Conservation (phyloP, 2,888 invertebrate species). For the Rhyacophila evoluta region DNA sequence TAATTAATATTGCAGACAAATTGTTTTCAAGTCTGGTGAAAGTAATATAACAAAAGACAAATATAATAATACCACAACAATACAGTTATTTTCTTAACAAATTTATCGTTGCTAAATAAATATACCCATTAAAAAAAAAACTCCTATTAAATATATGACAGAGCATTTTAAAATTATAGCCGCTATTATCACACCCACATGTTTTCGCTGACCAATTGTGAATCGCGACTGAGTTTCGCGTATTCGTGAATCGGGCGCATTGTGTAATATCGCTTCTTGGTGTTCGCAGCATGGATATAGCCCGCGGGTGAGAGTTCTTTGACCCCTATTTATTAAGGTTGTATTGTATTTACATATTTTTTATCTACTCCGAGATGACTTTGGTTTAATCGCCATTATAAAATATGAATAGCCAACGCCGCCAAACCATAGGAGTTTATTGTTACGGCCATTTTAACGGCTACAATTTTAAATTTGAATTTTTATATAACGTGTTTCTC, state of each 20-base stretch:
- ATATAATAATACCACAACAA: too few relatives aligned
- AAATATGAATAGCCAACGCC: constrained; percentile 1
- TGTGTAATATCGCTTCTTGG: constrained; percentile 13
- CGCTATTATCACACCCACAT: not conserved
- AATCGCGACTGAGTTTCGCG: not conserved
- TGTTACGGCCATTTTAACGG: constrained; percentile 17
- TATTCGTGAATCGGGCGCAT: not conserved
- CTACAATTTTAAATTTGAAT: constrained; percentile 7
- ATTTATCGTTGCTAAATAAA: too few relatives aligned
- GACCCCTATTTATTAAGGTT: constrained; percentile 10
- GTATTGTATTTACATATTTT: constrained; percentile 24
- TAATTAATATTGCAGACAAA: too few relatives aligned
- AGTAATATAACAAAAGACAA: too few relatives aligned
- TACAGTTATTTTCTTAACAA: too few relatives aligned
- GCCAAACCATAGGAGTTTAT: constrained; percentile 22
- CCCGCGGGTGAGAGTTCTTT: constrained; percentile 10
- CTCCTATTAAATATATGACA: not conserved
- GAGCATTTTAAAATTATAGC: constrained; percentile 3
- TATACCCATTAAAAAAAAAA: not conserved
- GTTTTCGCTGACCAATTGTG: not conserved
- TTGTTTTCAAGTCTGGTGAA: too few relatives aligned
- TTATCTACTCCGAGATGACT: constrained; percentile 5
- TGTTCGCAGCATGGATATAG: not conserved
- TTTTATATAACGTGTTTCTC: constrained; percentile 2
- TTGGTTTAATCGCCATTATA: constrained; percentile 8